phyloP scores from a whole-genome alignment of 2,113 vertebrate genomes.

The Oryctolagus cuniculus region mOryCun1.1 NC_091434.1:39961001-39961500 shows the following conservation, averaged over 20 bases:
- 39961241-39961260: neutral
- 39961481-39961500: neutral
- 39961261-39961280: neutral
- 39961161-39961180: neutral
- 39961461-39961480: neutral
- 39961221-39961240: neutral
- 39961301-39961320: neutral
- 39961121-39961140: neutral
- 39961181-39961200: conserved; percentile 5
- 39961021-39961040: conserved; percentile 62
- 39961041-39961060: conserved; percentile 47
- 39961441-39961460: neutral
- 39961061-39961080: conserved; percentile 54
- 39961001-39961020: conserved; percentile 67
- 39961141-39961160: neutral
- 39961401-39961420: neutral
- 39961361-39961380: neutral
- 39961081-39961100: conserved; percentile 41
- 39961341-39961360: neutral
- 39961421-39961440: rapidly evolving
- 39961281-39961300: neutral
- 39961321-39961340: neutral
- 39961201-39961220: neutral
- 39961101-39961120: neutral
- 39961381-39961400: neutral